These are phyloP conservation scores for Pavo muticus DNA, from an alignment of 2,113 vertebrate genomes.

Conservation along the genomic window DNA sequence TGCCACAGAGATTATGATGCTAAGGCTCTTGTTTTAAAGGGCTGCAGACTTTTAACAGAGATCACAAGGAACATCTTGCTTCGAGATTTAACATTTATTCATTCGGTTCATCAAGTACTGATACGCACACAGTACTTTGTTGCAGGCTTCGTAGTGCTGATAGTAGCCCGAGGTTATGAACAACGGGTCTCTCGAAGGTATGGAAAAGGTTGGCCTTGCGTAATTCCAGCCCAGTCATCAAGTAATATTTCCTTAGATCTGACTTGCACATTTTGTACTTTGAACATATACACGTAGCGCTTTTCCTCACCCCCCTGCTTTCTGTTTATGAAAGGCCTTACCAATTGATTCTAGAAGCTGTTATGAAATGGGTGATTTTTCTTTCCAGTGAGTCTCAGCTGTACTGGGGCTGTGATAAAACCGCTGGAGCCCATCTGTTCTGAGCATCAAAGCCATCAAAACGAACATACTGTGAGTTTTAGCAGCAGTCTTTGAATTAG, in stretches of 20 bases:
- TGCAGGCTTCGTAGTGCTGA: slow-evolving; percentile 42
- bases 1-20: slow-evolving; percentile 2
- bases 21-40: slow-evolving; percentile 51
- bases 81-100: slow-evolving; percentile 58
- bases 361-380: slow-evolving; percentile 27
- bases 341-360: background rate
- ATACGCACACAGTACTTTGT: slow-evolving; percentile 55
- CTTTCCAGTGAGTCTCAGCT: slow-evolving; percentile 29
- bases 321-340: slow-evolving; percentile 43
- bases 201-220: background rate
- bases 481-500: slow-evolving; percentile 5
- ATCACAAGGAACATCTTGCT: slow-evolving; percentile 35
- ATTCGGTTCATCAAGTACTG: slow-evolving; percentile 38
- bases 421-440: background rate
- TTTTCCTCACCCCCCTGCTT: slow-evolving; percentile 34
- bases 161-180: slow-evolving; percentile 47
- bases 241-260: slow-evolving; percentile 43
- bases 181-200: slow-evolving; percentile 50
- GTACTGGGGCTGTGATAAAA: background rate
- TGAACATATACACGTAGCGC: slow-evolving; percentile 27
- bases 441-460: slow-evolving; percentile 37
- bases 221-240: slow-evolving; percentile 9
- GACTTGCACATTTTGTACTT: slow-evolving; percentile 21
- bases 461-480: slow-evolving; percentile 40
- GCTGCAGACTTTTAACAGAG: slow-evolving; percentile 47